Evolutionary conservation across 2,888 invertebrate genomes (phyloP), one percentile per base, ranked within the genome.

Genomic region (Brachypterus glaber): DNA sequence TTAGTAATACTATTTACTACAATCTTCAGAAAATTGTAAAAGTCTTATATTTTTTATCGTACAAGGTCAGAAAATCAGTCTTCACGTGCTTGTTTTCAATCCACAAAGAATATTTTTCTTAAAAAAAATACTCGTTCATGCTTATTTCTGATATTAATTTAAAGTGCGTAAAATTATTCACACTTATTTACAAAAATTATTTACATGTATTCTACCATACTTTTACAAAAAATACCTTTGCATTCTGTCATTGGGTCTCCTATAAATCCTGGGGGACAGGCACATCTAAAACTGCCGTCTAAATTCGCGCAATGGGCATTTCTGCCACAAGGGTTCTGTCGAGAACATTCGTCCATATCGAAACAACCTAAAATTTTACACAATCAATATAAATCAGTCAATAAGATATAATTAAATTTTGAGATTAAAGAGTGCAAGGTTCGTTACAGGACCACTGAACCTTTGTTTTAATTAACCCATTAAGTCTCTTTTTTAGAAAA

Each of bases 261-360:
- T 49, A 76, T 72, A 64, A 78, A 87, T 53, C 90, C 90, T 53
- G 80, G 77, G 35, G 87, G 87, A 63, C 91, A 91, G 30, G 77
- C 59, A 64, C 91, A 91, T 49, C 77, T 77, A 64, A 79, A 87
- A 52, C 78, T 79, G 48, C 87, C 89, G 40, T 81, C 78, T 35
- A 79, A 68, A 62, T 90, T 89, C 44, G 78, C 75, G 60, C 91
- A 91, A 35, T 77, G 67, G 3, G 90, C 88, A 51, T 79, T 77
- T 44, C 81, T 72, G 35, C 90, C 90, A 61, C 91, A 91, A 15
- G 59, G 57, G 32, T 52, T 53, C 39, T 74, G 73, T 49, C 78
- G 73, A 14, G 76, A 67, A 58, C 89, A 89, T 64, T 83, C 86
- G 63, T 89, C 77, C 38, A 74, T 68, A 60, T 88, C 87, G 39